Evolutionary conservation across 2,888 invertebrate species (phyloP).

Genomic region (Fragum fragum): DNA sequence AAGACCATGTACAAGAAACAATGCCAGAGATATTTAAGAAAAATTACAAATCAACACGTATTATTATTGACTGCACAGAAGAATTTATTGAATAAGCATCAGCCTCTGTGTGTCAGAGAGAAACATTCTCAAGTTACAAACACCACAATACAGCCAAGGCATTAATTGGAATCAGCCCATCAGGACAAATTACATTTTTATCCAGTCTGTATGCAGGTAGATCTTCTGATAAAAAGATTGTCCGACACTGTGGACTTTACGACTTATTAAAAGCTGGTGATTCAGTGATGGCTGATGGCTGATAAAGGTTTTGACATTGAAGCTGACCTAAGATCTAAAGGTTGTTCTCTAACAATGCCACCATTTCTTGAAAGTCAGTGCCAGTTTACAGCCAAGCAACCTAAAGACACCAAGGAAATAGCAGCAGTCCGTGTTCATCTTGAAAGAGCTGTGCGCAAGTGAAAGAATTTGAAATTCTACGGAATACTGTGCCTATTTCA

Average conservation of each 20-base stretch:
- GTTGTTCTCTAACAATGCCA: conserved; percentile 31
- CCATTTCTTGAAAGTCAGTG: conserved; percentile 33
- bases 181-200: conserved; percentile 42
- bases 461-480: conserved; percentile 40
- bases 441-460: conserved; percentile 36
- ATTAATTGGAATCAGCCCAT: conserved; percentile 43
- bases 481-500: conserved; percentile 42
- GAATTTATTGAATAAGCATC: conserved; percentile 41
- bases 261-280: conserved; percentile 37
- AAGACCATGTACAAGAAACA: neutral
- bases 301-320: conserved; percentile 42
- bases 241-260: conserved; percentile 39
- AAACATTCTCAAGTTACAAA: conserved; percentile 47
- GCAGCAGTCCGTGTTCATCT: conserved; percentile 39
- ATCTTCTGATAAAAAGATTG: conserved; percentile 46
- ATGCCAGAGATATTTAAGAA: conserved; percentile 18
- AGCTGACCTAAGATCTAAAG: conserved; percentile 12
- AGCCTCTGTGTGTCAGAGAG: conserved; percentile 33
- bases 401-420: conserved; percentile 23
- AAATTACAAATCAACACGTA: conserved; percentile 12
- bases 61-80: conserved; percentile 48
- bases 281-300: conserved; percentile 41
- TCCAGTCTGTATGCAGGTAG: conserved; percentile 47
- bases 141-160: conserved; percentile 45
- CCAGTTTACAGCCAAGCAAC: conserved; percentile 31